These are phyloP conservation scores for Nansenia antarctica DNA, from an alignment of 2,113 vertebrate species.

Conservation along the genomic window DNA sequence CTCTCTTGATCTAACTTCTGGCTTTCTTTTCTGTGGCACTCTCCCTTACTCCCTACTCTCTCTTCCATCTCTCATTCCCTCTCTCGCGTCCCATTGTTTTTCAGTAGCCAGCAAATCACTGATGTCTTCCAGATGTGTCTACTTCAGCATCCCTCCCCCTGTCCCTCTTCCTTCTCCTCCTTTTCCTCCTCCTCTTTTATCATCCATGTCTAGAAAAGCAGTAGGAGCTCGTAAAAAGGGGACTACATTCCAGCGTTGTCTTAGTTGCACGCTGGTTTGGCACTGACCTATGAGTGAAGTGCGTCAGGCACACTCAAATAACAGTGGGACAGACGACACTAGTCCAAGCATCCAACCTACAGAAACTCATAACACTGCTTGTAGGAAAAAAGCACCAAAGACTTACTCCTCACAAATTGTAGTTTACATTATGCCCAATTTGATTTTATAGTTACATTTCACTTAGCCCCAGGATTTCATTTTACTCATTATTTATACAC, in stretches of 20 bases:
- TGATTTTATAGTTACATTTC: too few relatives aligned
- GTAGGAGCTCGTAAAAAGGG: background rate
- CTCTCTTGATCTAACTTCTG: too few relatives aligned
- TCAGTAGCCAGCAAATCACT: background rate
- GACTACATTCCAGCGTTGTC: background rate
- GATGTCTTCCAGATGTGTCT: background rate
- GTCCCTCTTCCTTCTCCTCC: background rate
- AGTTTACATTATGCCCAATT: too few relatives aligned
- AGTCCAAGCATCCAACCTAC: background rate
- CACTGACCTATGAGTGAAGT: background rate
- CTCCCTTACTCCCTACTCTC: background rate
- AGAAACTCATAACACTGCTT: slow-evolving; percentile 7
- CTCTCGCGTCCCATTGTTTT: too few relatives aligned
- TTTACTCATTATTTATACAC: too few relatives aligned
- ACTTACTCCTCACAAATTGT: too few relatives aligned
- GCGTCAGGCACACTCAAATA: background rate
- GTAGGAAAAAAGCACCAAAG: too few relatives aligned
- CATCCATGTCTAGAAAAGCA: slow-evolving; percentile 10
- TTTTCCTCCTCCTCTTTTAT: slow-evolving; percentile 12
- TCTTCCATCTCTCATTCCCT: background rate
- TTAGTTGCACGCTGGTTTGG: background rate
- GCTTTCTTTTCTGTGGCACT: background rate
- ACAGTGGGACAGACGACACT: slow-evolving; percentile 33
- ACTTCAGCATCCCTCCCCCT: background rate
- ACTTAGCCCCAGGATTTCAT: too few relatives aligned